phyloP scores from a whole-genome alignment of 2,113 vertebrate genomes.

The Calyptommatus sinebrachiatus region DNA sequence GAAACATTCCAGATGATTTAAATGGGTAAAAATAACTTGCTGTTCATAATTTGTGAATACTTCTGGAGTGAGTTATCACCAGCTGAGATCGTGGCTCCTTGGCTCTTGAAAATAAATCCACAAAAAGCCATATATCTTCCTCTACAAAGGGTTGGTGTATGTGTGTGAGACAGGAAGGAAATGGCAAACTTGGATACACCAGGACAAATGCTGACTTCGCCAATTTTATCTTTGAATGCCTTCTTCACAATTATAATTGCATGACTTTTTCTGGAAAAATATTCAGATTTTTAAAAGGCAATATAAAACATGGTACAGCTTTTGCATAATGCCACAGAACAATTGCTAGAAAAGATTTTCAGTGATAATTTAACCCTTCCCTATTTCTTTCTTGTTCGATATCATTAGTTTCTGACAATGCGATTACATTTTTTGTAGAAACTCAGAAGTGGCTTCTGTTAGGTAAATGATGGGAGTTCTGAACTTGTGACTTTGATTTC shows the following conservation, averaged over 20 bases:
- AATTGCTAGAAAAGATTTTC: not conserved
- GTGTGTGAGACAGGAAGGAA: no score
- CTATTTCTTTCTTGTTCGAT: not conserved
- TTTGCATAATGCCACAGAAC: not conserved
- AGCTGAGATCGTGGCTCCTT: not conserved
- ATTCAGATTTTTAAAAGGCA: not conserved
- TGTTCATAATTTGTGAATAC: not conserved
- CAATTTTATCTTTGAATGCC: no score
- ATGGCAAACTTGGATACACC: no score
- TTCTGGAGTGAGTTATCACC: not conserved
- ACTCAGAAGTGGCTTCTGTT: no score
- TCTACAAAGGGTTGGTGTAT: not conserved
- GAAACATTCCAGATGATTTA: not conserved
- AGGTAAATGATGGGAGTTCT: no score
- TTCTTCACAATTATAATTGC: not conserved
- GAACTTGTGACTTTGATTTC: not conserved
- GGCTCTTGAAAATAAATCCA: not conserved
- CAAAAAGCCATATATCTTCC: accelerated
- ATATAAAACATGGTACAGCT: not conserved
- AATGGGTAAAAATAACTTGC: conserved; percentile 10
- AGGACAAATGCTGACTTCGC: no score
- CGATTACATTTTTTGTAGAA: no score
- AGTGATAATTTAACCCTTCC: no score
- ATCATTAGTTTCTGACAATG: not conserved
- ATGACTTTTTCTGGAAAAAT: not conserved